Evolutionary conservation across 2,797 vertebrate genomes (phyloP).

Genomic region (Argyrosomus regius): DNA sequence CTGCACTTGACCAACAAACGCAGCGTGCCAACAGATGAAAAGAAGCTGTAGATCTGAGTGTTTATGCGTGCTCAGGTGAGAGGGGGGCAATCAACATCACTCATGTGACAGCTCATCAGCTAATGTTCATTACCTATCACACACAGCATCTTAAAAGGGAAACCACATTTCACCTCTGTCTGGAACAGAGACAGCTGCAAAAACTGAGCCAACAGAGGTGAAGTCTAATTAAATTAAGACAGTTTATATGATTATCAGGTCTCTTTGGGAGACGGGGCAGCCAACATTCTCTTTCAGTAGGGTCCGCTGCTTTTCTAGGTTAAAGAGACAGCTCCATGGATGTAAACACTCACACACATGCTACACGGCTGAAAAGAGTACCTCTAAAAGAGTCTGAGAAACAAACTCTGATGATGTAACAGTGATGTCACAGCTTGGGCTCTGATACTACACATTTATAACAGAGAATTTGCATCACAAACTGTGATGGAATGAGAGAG

Average conservation of each 20-base stretch:
- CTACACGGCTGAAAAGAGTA: background rate
- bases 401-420: background rate
- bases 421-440: background rate
- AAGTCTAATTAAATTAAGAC: conserved; percentile 79
- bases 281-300: conserved; percentile 36
- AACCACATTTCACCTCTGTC: conserved; percentile 68
- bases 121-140: conserved; percentile 72
- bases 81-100: conserved; percentile 60
- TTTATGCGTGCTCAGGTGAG: conserved; percentile 55
- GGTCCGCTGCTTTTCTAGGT: conserved; percentile 18
- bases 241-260: conserved; percentile 77
- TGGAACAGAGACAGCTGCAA: conserved; percentile 62
- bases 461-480: background rate
- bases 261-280: conserved; percentile 50
- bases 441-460: background rate
- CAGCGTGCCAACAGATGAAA: conserved; percentile 26
- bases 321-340: conserved; percentile 40
- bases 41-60: conserved; percentile 31
- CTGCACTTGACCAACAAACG: conserved; percentile 17
- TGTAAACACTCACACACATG: background rate
- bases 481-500: background rate
- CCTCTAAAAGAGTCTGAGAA: background rate
- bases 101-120: conserved; percentile 73
- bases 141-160: conserved; percentile 61
- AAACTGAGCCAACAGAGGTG: conserved; percentile 68